Evolutionary conservation across 1,140 invertebrate species (phyloP), one percentile per base, ranked within the genome.

Genomic region (Gryllus bimaculatus): DNA sequence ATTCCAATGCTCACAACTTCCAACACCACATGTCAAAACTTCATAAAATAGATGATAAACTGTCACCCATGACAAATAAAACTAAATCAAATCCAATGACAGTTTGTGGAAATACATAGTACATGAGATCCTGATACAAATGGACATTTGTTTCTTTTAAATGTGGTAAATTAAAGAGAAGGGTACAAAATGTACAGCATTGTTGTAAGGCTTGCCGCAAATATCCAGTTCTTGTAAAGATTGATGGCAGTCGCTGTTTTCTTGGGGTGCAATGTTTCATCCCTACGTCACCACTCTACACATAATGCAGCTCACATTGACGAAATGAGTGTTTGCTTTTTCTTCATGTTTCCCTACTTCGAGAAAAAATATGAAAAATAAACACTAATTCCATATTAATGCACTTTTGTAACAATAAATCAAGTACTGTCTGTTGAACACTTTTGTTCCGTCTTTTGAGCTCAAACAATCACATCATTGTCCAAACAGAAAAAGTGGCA

Each of bases 361-460:
- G 73, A 20, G 21, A 49, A 73, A 48, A 75, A 48, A 75, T 48
- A 79, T 49, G 47, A 48, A 77, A 79, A 79, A 79, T 76, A 76
- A 77, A 79, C 76, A 79, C 48, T 79, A 77, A 79, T 79, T 79
- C 54, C 47, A 79, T 79, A 79, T 76, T 79, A 79, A 79, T 79
- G 79, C 79, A 79, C 79, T 79, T 79, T 75, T 48, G 48, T 54
- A 66, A 73, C 48, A 73, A 49, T 49, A 54, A 66, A 48, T 26
- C 76, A 73, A 47, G 48, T 76, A 79, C 73, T 77, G 21, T 75
- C 73, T 74, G 49, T 66, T 79, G 78, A 78, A 78, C 78, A 73
- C 66, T 78, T 47, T 78, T 73, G 74, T 74, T 47, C 47, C 74
- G 78, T 79, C 78, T 79, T 79, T 79, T 79, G 78, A 79, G 78